These are phyloP conservation scores for Hylaeus anthracinus DNA, from an alignment of 1,140 invertebrate genomes.

Conservation along the genomic window DNA sequence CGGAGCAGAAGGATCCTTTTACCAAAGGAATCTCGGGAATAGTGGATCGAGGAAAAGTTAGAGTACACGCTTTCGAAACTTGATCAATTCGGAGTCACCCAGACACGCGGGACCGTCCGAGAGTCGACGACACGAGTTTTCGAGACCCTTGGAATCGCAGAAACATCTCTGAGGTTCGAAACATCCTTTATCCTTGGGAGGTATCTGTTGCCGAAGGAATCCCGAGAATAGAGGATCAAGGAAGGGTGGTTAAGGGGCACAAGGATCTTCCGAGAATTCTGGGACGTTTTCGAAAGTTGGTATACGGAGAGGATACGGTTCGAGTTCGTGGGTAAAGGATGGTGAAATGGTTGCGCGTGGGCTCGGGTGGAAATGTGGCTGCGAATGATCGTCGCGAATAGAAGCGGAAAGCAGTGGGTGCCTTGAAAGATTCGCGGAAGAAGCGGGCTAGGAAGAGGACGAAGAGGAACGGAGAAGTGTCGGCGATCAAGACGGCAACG, in stretches of 20 bases:
- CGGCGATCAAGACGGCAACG: constrained; percentile 45
- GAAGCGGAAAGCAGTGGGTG: constrained; percentile 38
- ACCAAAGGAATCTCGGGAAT: too few species aligned
- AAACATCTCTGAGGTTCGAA: not conserved
- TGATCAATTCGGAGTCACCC: not conserved
- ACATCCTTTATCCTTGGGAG: not conserved
- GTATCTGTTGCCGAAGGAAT: too few species aligned
- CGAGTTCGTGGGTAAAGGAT: not conserved
- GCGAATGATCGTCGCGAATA: constrained; percentile 30
- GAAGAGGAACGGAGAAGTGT: constrained; percentile 19
- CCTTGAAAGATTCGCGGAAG: constrained; percentile 48
- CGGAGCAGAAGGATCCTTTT: too few species aligned
- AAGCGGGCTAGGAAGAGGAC: not conserved
- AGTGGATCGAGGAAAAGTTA: too few species aligned
- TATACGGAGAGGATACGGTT: not conserved
- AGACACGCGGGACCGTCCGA: not conserved
- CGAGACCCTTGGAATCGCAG: too few species aligned
- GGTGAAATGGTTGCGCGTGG: not conserved
- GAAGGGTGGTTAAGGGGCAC: not conserved
- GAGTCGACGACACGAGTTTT: too few species aligned
- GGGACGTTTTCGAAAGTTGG: not conserved
- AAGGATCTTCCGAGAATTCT: not conserved
- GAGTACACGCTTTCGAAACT: too few species aligned
- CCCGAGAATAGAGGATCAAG: too few species aligned
- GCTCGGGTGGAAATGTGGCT: constrained; percentile 38